phyloP scores from a whole-genome alignment of 92 coral and sea anemone genomes.

The Nematostella vectensis region DNA sequence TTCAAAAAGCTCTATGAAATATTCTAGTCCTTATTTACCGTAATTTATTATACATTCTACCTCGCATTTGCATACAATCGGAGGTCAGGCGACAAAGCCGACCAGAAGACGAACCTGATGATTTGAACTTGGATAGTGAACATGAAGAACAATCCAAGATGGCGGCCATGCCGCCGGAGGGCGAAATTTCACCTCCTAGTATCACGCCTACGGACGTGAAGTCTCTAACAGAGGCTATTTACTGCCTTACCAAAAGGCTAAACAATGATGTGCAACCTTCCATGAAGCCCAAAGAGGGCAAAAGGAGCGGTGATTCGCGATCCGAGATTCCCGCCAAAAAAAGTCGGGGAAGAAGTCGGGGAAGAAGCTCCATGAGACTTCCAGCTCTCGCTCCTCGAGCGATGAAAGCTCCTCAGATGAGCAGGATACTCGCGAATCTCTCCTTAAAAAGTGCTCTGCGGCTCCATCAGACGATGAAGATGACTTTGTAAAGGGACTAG shows the following conservation, averaged over 20 bases:
- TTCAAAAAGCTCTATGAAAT: no score
- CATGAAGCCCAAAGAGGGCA: not conserved
- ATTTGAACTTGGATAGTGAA: not conserved
- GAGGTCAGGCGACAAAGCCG: slow-evolving; percentile 9
- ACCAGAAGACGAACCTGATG: not conserved
- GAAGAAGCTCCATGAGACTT: no score
- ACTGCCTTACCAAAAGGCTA: not conserved
- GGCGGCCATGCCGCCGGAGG: slow-evolving; percentile 1
- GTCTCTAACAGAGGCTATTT: not conserved
- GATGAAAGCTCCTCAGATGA: not conserved
- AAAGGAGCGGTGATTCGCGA: not conserved
- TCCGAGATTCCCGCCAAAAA: not conserved
- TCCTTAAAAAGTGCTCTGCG: no score
- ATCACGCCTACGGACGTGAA: not conserved
- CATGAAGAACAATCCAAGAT: not conserved
- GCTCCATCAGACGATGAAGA: not conserved
- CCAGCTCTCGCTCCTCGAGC: not conserved
- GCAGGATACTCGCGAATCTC: no score
- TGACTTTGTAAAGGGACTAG: not conserved
- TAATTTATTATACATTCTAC: no score
- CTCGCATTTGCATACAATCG: slow-evolving; percentile 60
- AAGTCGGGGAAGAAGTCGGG: not conserved
- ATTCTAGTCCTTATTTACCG: no score
- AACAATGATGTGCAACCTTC: not conserved
- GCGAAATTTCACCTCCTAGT: not conserved